Percentiles rank a stretch among this genome's conserved stretches.
Evolutionary conservation across 2,113 vertebrate genomes (phyloP).

Genomic region (Acanthochromis polyacanthus): DNA sequence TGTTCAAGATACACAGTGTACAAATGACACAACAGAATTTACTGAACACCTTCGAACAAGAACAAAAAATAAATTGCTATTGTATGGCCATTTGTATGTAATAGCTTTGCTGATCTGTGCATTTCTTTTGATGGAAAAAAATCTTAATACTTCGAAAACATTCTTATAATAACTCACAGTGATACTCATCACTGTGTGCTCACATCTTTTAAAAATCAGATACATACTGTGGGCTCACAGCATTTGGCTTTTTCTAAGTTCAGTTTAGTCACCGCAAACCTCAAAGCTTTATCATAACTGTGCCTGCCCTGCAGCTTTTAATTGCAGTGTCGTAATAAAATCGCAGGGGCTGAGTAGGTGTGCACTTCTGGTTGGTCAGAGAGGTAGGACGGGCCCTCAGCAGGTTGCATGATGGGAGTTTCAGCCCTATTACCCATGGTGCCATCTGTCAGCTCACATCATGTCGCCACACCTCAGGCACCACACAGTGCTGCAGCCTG

Average conservation of each 20-base stretch:
- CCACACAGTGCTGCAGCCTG: slow-evolving; percentile 69
- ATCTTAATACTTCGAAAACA: no score
- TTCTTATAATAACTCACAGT: no score
- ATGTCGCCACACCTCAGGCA: slow-evolving; percentile 73
- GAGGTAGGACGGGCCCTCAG: slow-evolving; percentile 48
- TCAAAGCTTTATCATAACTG: slow-evolving; percentile 16
- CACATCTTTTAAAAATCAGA: slow-evolving; percentile 48
- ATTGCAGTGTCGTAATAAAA: slow-evolving; percentile 20
- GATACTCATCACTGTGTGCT: no score
- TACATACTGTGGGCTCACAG: slow-evolving; percentile 20
- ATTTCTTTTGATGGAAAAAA: slow-evolving; percentile 87
- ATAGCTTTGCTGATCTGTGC: slow-evolving; percentile 90
- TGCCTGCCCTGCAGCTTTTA: slow-evolving; percentile 39
- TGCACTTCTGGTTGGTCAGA: slow-evolving; percentile 28
- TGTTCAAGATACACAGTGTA: slow-evolving; percentile 71
- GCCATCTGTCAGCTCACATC: slow-evolving; percentile 75
- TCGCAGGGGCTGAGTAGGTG: slow-evolving; percentile 10
- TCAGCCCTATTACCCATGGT: slow-evolving; percentile 68
- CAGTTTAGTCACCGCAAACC: slow-evolving; percentile 5
- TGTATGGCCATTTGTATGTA: slow-evolving; percentile 91
- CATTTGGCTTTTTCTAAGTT: slow-evolving; percentile 17
- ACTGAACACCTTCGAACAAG: slow-evolving; percentile 68
- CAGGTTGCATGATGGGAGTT: slow-evolving; percentile 64
- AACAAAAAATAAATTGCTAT: slow-evolving; percentile 86
- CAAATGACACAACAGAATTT: slow-evolving; percentile 71